phyloP scores from a whole-genome alignment of 2,888 invertebrate species.

The Argyresthia albistria region DNA sequence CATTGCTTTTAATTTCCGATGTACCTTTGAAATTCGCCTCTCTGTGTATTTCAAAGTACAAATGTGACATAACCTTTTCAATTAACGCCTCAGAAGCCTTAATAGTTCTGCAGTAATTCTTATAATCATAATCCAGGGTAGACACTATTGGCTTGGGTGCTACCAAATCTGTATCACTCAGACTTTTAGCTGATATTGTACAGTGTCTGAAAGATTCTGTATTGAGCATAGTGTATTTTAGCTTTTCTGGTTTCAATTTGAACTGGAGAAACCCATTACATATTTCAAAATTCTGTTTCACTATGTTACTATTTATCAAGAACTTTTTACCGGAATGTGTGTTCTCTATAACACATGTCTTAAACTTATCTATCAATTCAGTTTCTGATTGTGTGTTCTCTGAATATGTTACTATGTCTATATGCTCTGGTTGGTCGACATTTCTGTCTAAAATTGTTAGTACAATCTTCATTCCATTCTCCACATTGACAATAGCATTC shows the following conservation, averaged over 20 bases:
- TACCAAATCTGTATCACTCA: conserved; percentile 34
- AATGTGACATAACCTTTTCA: conserved; percentile 38
- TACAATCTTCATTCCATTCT: conserved; percentile 69
- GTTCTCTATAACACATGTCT: conserved; percentile 59
- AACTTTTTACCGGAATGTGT: conserved; percentile 61
- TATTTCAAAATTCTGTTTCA: conserved; percentile 53
- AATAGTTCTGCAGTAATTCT: conserved; percentile 61
- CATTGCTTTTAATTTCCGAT: conserved; percentile 57
- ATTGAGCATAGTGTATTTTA: conserved; percentile 62
- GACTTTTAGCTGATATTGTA: conserved; percentile 49
- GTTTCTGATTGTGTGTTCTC: conserved; percentile 36
- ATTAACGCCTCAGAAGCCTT: conserved; percentile 57
- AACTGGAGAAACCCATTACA: conserved; percentile 46
- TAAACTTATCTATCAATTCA: conserved; percentile 57
- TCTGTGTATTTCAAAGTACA: conserved; percentile 54
- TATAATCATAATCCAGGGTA: conserved; percentile 47
- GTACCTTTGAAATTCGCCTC: conserved; percentile 48
- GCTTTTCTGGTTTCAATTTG: conserved; percentile 51
- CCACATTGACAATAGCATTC: conserved; percentile 64
- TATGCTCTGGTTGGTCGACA: conserved; percentile 49
- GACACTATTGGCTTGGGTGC: conserved; percentile 29
- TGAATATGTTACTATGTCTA: conserved; percentile 63
- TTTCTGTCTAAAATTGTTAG: conserved; percentile 50
- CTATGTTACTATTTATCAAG: conserved; percentile 67
- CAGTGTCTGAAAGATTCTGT: conserved; percentile 66